phyloP scores from a whole-genome alignment of 2,113 vertebrate species.

The Oxyruncus cristatus region DNA sequence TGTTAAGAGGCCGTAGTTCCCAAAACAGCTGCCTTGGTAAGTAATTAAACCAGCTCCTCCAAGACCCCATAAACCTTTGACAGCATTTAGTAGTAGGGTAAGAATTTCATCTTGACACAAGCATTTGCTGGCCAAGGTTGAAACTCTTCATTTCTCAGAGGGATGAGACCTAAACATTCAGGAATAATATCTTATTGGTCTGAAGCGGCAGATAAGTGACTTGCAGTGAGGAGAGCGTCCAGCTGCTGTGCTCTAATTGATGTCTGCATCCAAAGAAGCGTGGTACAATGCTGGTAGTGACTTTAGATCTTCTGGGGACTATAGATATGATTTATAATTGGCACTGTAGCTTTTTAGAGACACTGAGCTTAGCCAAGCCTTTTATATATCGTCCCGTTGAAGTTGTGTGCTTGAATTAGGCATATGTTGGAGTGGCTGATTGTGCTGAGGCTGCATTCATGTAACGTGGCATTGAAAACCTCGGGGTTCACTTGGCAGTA shows the following conservation, averaged over 20 bases:
- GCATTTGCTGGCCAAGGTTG: not conserved
- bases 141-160: not conserved
- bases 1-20: not conserved
- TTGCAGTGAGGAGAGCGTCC: not conserved
- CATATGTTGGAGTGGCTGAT: constrained; percentile 8
- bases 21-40: not conserved
- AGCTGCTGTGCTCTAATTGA: constrained; percentile 31
- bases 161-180: constrained; percentile 5
- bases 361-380: constrained; percentile 8
- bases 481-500: not conserved
- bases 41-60: constrained; percentile 8
- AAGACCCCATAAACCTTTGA: constrained; percentile 4
- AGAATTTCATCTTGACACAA: not conserved
- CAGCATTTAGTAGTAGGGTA: not conserved
- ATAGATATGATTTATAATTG: constrained; percentile 55
- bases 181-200: not conserved
- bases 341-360: constrained; percentile 31
- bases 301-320: constrained; percentile 49
- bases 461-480: not conserved
- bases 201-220: not conserved
- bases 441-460: not conserved
- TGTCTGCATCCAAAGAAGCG: not conserved
- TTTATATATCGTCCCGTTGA: constrained; percentile 5
- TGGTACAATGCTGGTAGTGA: constrained; percentile 15
- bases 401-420: constrained; percentile 33